Base-by-base conservation (phyloP, 2,113 vertebrate genomes). In the Corythornis madagascariensis region DNA sequence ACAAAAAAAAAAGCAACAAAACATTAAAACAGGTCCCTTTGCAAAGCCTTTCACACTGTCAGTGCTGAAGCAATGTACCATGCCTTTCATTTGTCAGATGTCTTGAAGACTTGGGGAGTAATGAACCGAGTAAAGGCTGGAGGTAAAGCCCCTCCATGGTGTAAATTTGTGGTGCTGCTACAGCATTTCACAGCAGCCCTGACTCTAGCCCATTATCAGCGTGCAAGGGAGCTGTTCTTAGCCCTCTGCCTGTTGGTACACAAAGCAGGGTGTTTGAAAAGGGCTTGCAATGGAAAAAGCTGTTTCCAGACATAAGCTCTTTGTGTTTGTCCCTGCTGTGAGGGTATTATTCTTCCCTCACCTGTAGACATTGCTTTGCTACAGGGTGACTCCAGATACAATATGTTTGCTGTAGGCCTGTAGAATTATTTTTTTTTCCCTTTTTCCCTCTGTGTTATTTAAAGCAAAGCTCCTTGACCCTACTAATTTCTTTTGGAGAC, bases 401-500 rank as follows among this genome's bases (percentile, higher is more conserved):
- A 2, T 16, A 17, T 13, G 25, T 60, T 66, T 6, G 19, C 12
- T 26, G 64, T 13, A 29, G 43, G 19, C 18, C 31, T 42, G 7
- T 15, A 65, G 70, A 55, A 81, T 45, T 55, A 42, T n/a, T 55
- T 29, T 29, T 20, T 69, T 69, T 53, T 60, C 10, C 16, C n/a
- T 7, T 61, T 86, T 90, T 31, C 7, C 11, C 38, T 83, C 22
- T 7, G 2, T 38, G 33, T 78, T 94, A 83, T 67, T 88, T 90
- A 89, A 95, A 82, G 73, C 17, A 70, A 75, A 73, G 38, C 70
- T 89, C 45, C 48, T 72, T 50, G 83, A 75, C 25, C 75, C 76
- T 12, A 17, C 74, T 82, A 16, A 56, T 92, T 84, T 77, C 74
- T 89, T 71, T 22, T n/a, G 21, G 74, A 89, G 71, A 88, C 43